Conservation (phyloP, 1,140 invertebrate species). For the Chymomyza costata region DNA sequence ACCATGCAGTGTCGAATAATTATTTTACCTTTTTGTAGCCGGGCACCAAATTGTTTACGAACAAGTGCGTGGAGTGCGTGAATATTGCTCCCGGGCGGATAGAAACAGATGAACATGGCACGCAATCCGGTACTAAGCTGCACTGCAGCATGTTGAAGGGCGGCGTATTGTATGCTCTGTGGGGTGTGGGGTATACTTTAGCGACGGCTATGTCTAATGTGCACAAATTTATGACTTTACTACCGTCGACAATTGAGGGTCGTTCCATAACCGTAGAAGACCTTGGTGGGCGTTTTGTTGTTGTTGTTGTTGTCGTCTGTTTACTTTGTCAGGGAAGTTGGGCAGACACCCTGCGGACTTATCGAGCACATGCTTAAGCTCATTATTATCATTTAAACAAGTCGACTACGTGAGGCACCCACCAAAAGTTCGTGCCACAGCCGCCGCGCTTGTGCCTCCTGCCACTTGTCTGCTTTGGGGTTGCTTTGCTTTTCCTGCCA, state of each 20-base stretch:
- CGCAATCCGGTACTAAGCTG: slow-evolving; percentile 4
- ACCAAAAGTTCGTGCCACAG: too few relatives aligned
- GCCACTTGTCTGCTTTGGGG: slow-evolving; percentile 50
- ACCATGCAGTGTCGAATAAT: slow-evolving; percentile 73
- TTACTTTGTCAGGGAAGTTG: slow-evolving; percentile 45
- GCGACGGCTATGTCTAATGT: slow-evolving; percentile 72
- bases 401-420: slow-evolving; percentile 55
- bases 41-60: slow-evolving; percentile 20
- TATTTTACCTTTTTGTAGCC: slow-evolving; percentile 57
- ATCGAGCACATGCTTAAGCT: slow-evolving; percentile 67
- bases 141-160: background rate
- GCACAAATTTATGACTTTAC: slow-evolving; percentile 74
- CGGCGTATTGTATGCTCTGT: background rate
- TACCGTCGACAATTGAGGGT: slow-evolving; percentile 27
- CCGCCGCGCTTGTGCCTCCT: too few relatives aligned
- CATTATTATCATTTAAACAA: slow-evolving; percentile 73
- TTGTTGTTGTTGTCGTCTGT: slow-evolving; percentile 32
- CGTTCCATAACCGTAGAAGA: background rate
- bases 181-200: too few relatives aligned
- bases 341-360: slow-evolving; percentile 39
- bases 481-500: slow-evolving; percentile 38
- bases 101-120: slow-evolving; percentile 62
- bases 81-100: slow-evolving; percentile 73
- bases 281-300: slow-evolving; percentile 52
- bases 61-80: slow-evolving; percentile 66